Evolutionary conservation across 2,113 vertebrate species (phyloP).

Genomic region (Malurus cyaneus): DNA sequence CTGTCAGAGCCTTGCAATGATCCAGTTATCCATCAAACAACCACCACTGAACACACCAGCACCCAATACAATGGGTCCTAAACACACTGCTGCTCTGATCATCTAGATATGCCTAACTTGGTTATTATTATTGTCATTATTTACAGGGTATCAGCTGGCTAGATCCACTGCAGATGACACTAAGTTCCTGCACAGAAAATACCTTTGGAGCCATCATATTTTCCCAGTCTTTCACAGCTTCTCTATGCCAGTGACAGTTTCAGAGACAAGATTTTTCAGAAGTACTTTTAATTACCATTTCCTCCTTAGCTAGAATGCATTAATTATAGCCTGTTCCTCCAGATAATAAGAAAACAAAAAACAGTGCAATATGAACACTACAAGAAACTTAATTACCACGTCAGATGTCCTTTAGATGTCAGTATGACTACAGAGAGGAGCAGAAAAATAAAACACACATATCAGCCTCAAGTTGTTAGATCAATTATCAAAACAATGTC

Average conservation of each 20-base stretch:
- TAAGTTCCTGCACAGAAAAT: neutral
- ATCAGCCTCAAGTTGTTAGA: slow-evolving; percentile 24
- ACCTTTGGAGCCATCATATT: neutral
- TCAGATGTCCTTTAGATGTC: slow-evolving; percentile 57
- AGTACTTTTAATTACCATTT: slow-evolving; percentile 24
- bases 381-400: slow-evolving; percentile 48
- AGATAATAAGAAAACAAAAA: slow-evolving; percentile 42
- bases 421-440: slow-evolving; percentile 25
- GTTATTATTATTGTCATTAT: neutral
- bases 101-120: neutral
- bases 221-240: neutral
- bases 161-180: neutral
- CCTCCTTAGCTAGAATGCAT: slow-evolving; percentile 2
- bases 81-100: neutral
- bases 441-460: slow-evolving; percentile 9
- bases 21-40: neutral
- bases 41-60: neutral
- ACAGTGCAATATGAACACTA: neutral
- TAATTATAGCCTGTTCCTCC: slow-evolving; percentile 8
- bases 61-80: neutral
- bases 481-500: slow-evolving; percentile 52
- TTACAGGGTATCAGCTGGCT: neutral
- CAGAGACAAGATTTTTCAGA: neutral
- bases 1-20: neutral
- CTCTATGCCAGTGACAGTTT: neutral